Base-by-base conservation (phyloP, 1,140 invertebrate genomes). In the Penaeus chinensis region DNA sequence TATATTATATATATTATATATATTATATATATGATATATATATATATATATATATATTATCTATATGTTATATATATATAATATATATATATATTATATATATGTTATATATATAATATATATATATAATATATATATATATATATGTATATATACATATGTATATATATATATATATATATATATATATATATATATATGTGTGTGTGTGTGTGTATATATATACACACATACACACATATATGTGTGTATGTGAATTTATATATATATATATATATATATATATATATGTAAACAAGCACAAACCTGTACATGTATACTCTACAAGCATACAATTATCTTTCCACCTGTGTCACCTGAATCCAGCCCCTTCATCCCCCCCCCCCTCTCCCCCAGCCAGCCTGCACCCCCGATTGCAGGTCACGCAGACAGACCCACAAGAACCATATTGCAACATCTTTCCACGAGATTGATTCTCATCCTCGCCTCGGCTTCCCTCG, bases 81-180 rank as follows among this genome's bases (percentile, higher is more conserved):
- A n/a, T 65, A 18, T 18, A 32, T 32, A 32, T 32, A 32, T 32
- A 20, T n/a, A 66, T 20, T 66, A n/a, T 66, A 66, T 66, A 2
- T n/a, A 66, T 66, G 3, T 66, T 19, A 20, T 3, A 20, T 20
- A 20, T n/a, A n/a, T 1, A 66, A 66, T 69, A 69, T 69, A 69
- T 69, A 69, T 69, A 69, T 69, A 27, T 19, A 20, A 20, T 71
- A 71, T 71, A 71, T 71, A 71, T 71, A 71, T 71, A 71, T 32
- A 71, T 19, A 71, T 71, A 71, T 80, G 65, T 80, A 80, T 80
- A 80, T 80, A 80, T 80, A 37, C 65, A 80, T 80, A 80, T 80
- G 65, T 80, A 80, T 80, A 80, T 80, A 80, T 80, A 65, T 80
- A 65, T 80, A 65, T 37, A 65, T 80, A 65, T 80, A 65, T 80